These are phyloP conservation scores for Cataglyphis cursor DNA, from an alignment of 2,888 invertebrate species.

Conservation along the genomic window DNA sequence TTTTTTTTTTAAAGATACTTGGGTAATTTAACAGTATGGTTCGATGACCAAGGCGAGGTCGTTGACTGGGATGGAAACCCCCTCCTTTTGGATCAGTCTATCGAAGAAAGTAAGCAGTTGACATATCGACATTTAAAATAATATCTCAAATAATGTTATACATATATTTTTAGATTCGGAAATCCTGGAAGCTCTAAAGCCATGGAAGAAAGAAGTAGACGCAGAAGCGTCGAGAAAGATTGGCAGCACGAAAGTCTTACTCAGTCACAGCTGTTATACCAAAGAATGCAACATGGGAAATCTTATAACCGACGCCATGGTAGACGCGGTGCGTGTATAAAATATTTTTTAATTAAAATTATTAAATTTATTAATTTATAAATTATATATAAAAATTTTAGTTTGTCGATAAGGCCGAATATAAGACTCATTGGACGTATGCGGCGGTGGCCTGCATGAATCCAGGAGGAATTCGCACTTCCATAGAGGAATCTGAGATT, in stretches of 20 bases:
- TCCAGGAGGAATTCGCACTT: slow-evolving; percentile 91
- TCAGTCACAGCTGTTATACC: slow-evolving; percentile 88
- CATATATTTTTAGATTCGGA: slow-evolving; percentile 87
- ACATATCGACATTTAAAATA: not conserved
- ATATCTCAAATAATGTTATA: not conserved
- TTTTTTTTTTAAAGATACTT: slow-evolving; percentile 88
- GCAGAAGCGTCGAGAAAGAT: slow-evolving; percentile 88
- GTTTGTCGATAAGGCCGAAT: slow-evolving; percentile 87
- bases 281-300: slow-evolving; percentile 92
- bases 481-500: slow-evolving; percentile 88
- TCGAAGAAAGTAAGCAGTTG: slow-evolving; percentile 89
- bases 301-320: slow-evolving; percentile 91
- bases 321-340: slow-evolving; percentile 89
- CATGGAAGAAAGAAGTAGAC: slow-evolving; percentile 89
- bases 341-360: not conserved
- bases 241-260: slow-evolving; percentile 88
- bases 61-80: slow-evolving; percentile 91
- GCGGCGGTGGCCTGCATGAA: slow-evolving; percentile 91
- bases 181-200: slow-evolving; percentile 88
- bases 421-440: slow-evolving; percentile 89
- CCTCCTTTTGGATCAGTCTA: slow-evolving; percentile 89
- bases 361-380: not conserved
- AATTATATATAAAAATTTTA: slow-evolving; percentile 76
- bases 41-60: slow-evolving; percentile 91
- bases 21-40: slow-evolving; percentile 91